Evolutionary conservation across 2,797 vertebrate species (phyloP), one percentile per base, ranked within the genome.

Genomic region (Emys orbicularis): DNA sequence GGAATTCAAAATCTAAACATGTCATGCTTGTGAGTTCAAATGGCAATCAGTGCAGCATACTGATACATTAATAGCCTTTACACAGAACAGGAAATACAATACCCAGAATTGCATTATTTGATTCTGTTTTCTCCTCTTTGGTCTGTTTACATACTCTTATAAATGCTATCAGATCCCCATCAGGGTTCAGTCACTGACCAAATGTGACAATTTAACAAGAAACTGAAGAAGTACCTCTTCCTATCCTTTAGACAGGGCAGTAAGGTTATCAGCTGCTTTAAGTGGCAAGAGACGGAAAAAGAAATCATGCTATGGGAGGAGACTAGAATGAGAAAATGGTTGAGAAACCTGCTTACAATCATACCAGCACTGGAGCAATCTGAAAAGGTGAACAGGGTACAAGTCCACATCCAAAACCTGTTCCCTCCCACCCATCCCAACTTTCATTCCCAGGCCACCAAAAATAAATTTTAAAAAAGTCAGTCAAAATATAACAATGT

Each of bases 401-500:
- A 93, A 86, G 1, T 47, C 88, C 37, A 81, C 83, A 88, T 59
- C 9, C 37, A 90, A 95, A 95, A 54, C 10, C 19, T 3, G 2
- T n/a, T 93, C 83, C 84, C 65, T 54, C 91, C 79, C 50, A 50
- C 50, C 50, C 50, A 16, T 13, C 15, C 37, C 79, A 91, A 91
- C 31, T 50, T n/a, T 59, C 59, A 74, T 72, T 90, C 52, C 12
- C 83, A 88, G 13, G 2, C 27, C 89, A 13, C 12, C 12, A 83
- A 49, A 92, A 79, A 41, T 89, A 93, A 90, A 27, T 72, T 49
- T 59, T 18, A 59, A 8, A 47, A 37, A 92, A 94, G 93, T 49
- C 1, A 16, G 82, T 5, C 8, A 54, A 72, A 83, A 68, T 29
- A n/a, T 21, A 10, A 10, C 41, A 12, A 3, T 0, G 29, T 56